These are phyloP conservation scores for Paraescarpia echinospica DNA, from an alignment of 1,140 invertebrate genomes.

Conservation along the genomic window DNA sequence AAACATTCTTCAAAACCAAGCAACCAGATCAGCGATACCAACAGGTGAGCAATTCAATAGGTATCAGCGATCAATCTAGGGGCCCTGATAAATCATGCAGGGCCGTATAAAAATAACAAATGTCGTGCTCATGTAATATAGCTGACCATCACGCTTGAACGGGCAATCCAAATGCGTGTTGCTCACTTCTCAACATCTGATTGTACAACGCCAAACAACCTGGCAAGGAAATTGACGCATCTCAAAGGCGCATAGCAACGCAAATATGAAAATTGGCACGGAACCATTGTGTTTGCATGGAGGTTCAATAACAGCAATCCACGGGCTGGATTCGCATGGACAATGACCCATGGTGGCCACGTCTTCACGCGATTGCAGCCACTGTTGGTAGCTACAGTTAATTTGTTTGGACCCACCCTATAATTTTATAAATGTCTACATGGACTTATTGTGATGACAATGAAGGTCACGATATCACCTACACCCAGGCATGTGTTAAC, in stretches of 20 bases:
- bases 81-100: neutral
- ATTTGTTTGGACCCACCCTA: neutral
- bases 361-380: too few species aligned
- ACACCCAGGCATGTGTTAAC: neutral
- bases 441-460: neutral
- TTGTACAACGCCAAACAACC: neutral
- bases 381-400: neutral
- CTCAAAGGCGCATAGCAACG: neutral
- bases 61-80: neutral
- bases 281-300: neutral
- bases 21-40: neutral
- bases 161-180: neutral
- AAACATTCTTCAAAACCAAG: conserved; percentile 1
- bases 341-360: neutral
- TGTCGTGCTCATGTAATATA: neutral
- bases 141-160: neutral
- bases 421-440: neutral
- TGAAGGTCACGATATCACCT: neutral
- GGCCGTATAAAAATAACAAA: neutral
- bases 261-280: neutral
- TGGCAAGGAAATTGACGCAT: neutral
- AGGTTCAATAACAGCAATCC: neutral
- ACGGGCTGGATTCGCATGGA: neutral
- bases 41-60: neutral
- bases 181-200: neutral